Evolutionary conservation across 1,140 invertebrate species (phyloP).

Genomic region (Ooceraea biroi): DNA sequence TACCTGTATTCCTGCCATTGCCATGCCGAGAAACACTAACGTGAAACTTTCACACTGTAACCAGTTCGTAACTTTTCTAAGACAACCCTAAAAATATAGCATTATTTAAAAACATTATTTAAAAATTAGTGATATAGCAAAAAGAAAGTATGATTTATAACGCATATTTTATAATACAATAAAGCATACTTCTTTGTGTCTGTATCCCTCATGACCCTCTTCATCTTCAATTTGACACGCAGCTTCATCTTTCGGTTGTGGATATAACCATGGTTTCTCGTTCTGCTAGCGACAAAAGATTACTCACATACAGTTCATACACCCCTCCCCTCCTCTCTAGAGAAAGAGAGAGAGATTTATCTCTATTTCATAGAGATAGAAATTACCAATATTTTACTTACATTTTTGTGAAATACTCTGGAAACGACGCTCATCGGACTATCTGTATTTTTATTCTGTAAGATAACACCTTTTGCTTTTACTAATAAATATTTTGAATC

Average conservation of each 20-base stretch:
- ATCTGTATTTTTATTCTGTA: constrained; percentile 83
- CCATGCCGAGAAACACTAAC: constrained; percentile 78
- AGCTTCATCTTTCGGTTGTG: constrained; percentile 82
- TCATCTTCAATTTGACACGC: constrained; percentile 81
- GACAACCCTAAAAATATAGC: constrained; percentile 78
- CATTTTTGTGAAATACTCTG: constrained; percentile 83
- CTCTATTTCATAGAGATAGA: no score
- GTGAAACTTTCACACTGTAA: constrained; percentile 80
- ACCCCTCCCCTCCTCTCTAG: no score
- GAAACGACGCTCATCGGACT: constrained; percentile 84
- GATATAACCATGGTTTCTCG: constrained; percentile 85
- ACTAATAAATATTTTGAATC: neutral
- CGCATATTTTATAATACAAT: neutral
- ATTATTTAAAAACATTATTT: no score
- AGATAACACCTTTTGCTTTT: constrained; percentile 45
- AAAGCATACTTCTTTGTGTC: constrained; percentile 80
- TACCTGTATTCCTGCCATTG: constrained; percentile 81
- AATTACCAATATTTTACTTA: constrained; percentile 72
- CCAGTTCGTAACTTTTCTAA: constrained; percentile 79
- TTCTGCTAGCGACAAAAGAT: constrained; percentile 71
- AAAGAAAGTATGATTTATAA: no score
- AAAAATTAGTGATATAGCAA: neutral
- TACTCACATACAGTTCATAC: constrained; percentile 13
- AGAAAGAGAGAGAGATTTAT: no score
- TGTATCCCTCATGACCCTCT: constrained; percentile 75